Conservation (phyloP, 2,888 invertebrate genomes). For the Opisthograptis luteolata region DNA sequence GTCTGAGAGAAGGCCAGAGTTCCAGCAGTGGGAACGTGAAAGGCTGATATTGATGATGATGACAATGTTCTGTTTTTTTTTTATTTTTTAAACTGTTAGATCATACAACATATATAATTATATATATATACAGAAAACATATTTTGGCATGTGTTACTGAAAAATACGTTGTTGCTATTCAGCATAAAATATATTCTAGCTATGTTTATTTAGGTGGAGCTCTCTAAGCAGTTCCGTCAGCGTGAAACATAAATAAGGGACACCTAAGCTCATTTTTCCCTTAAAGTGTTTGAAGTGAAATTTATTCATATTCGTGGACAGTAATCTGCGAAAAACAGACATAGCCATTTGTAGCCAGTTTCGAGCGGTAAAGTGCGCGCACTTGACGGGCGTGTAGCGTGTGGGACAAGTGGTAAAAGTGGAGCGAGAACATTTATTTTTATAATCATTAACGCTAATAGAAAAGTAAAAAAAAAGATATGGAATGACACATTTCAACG, state of each 20-base stretch:
- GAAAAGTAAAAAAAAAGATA: too few species aligned
- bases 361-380: conserved; percentile 56
- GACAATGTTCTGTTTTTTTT: too few species aligned
- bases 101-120: too few species aligned
- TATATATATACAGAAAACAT: too few species aligned
- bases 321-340: conserved; percentile 58
- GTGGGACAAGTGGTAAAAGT: conserved; percentile 38
- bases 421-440: too few species aligned
- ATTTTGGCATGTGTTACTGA: background rate
- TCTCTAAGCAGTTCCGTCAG: conserved; percentile 16
- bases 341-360: conserved; percentile 46
- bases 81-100: too few species aligned
- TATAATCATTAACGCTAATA: too few species aligned
- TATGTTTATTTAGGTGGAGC: conserved; percentile 15
- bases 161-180: conserved; percentile 6
- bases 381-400: conserved; percentile 58
- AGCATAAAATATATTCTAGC: conserved; percentile 17
- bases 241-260: conserved; percentile 14
- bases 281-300: conserved; percentile 42
- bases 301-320: conserved; percentile 43
- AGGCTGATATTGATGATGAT: too few species aligned
- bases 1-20: too few species aligned
- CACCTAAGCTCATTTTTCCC: conserved; percentile 20
- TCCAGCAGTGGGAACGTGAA: too few species aligned
- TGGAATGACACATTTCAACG: too few species aligned